Evolutionary conservation across 2,113 vertebrate species (phyloP), one percentile per base, ranked within the genome.

Genomic region (Percopsis transmontana): DNA sequence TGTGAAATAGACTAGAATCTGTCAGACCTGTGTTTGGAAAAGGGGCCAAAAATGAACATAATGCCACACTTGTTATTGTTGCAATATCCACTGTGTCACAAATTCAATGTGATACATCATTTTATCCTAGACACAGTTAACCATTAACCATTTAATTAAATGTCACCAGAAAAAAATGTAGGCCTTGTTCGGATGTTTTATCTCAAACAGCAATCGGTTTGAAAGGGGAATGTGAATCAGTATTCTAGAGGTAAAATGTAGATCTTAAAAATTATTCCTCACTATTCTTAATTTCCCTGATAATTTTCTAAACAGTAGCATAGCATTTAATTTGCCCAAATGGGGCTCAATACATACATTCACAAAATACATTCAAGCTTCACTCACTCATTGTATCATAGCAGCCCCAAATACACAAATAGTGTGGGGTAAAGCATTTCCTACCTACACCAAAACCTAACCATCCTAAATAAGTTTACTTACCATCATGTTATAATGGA

Each of bases 71-170:
- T 68, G 47, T 9, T 59, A 13, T 23, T 67, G 39, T 14, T 23
- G 14, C 20, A 54, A 24, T 54, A 10, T 14, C 10, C 74, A 68
- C 21, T 52, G 74, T 64, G 45, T 11, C 47, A 18, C 54, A 47
- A 75, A 80, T 74, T 66, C 42, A 71, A 85, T 82, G 70, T 64
- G 82, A 83, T 78, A 62, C 51, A 45, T 55, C 58, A 18, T 50
- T 70, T 83, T 41, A 76, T 68, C 65, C 45, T 54, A 45, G 0
- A 5, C 1, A 5, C 27, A 33, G 27, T 33, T 33, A n/a, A n/a
- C 27, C 8, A 7, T 33, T 33, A 33, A 1, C 27, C 27, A 33
- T 33, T 33, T 33, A 4, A 33, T 33, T 33, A 33, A 33, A 33
- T 33, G 27, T 33, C 27, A 4, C 27, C 27, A 33, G 27, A 11